phyloP scores from a whole-genome alignment of 2,888 invertebrate genomes.

The Criorhina ranunculi region DNA sequence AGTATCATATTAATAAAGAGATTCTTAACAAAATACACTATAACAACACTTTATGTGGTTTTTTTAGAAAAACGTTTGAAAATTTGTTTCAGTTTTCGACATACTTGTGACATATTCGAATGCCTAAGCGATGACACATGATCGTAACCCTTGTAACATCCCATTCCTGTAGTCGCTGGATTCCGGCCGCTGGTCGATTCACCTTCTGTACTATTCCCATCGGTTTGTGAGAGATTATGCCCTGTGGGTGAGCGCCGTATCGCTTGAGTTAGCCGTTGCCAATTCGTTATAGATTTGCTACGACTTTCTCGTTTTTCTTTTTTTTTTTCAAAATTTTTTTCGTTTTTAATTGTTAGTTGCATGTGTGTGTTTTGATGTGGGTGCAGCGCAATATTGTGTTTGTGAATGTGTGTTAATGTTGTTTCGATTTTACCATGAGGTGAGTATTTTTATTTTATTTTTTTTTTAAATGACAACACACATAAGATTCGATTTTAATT shows the following conservation, averaged over 20 bases:
- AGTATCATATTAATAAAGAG: constrained; percentile 6
- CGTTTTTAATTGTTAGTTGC: constrained; percentile 73
- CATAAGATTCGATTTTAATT: constrained; percentile 30
- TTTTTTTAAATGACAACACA: constrained; percentile 31
- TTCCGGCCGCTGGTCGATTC: constrained; percentile 86
- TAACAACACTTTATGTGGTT: constrained; percentile 12
- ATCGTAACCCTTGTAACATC: constrained; percentile 92
- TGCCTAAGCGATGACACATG: constrained; percentile 86
- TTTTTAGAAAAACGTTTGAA: constrained; percentile 15
- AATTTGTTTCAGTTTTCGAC: constrained; percentile 72
- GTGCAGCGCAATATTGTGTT: constrained; percentile 46
- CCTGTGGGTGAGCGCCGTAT: constrained; percentile 87
- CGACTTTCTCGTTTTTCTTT: constrained; percentile 84
- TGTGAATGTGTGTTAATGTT: constrained; percentile 62
- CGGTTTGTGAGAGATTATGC: constrained; percentile 95
- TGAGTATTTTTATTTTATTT: constrained; percentile 35
- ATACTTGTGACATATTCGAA: constrained; percentile 83
- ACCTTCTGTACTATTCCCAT: constrained; percentile 91
- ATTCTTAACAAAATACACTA: constrained; percentile 1
- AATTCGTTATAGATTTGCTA: constrained; percentile 84
- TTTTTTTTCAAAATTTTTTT: constrained; percentile 49
- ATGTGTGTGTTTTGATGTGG: constrained; percentile 60
- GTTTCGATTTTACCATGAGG: constrained; percentile 51
- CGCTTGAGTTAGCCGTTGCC: constrained; percentile 85
- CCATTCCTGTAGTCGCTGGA: constrained; percentile 89